Conservation (phyloP, 2,113 vertebrate genomes). For the Petaurus breviceps region DNA sequence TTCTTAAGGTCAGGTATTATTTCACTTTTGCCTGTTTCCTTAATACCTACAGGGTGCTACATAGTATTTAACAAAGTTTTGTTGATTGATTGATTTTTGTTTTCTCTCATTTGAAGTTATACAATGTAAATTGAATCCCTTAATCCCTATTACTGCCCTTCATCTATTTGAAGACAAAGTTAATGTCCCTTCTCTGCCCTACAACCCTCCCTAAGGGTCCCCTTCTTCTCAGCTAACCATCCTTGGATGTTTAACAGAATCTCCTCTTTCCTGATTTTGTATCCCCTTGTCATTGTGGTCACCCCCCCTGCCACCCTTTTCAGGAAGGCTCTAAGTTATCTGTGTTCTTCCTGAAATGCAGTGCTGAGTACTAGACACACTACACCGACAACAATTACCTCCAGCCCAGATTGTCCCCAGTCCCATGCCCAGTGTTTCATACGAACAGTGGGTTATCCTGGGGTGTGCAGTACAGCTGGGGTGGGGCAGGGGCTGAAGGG, state of each 20-base stretch:
- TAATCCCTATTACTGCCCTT: background rate
- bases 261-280: background rate
- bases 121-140: background rate
- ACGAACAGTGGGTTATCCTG: background rate
- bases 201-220: background rate
- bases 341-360: background rate
- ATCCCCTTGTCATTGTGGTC: background rate
- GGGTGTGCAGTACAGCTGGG: too few relatives aligned
- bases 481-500: background rate
- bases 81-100: background rate
- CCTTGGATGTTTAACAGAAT: background rate
- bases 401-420: background rate
- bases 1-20: background rate
- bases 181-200: background rate
- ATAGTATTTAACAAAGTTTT: background rate
- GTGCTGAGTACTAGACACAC: background rate
- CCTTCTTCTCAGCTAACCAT: background rate
- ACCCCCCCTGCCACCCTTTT: rapidly evolving
- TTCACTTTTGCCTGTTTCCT: background rate
- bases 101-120: background rate
- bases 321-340: background rate
- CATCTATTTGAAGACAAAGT: background rate
- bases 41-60: background rate
- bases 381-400: background rate
- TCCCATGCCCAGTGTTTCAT: background rate